Conservation (phyloP, 1,140 invertebrate genomes). For the Homalodisca vitripennis region DNA sequence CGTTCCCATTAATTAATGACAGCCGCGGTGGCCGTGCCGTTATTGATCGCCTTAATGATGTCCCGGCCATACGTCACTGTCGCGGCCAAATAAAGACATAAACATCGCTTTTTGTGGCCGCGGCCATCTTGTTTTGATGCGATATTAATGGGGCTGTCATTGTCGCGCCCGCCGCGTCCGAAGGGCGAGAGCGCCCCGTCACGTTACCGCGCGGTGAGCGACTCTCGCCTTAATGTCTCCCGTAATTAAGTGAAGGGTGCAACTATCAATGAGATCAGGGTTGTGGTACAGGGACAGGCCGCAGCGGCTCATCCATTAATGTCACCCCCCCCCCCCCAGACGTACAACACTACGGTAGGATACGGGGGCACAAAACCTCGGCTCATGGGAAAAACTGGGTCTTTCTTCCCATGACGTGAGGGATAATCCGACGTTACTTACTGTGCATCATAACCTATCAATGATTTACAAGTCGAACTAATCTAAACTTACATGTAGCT, state of each 20-base stretch:
- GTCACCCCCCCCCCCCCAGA: not conserved
- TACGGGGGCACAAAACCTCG: too few species aligned
- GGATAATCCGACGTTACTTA: too few species aligned
- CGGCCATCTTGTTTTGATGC: constrained; percentile 21
- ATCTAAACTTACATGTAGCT: too few species aligned
- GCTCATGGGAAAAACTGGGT: too few species aligned
- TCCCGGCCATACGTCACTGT: constrained; percentile 3
- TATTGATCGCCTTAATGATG: not conserved
- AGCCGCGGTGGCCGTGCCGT: not conserved
- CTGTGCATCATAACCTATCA: too few species aligned
- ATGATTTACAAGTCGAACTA: too few species aligned
- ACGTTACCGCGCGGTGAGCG: constrained; percentile 3
- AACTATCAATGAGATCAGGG: constrained; percentile 18
- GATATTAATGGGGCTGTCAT: constrained; percentile 20
- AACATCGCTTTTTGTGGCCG: constrained; percentile 8
- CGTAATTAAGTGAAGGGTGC: constrained; percentile 25
- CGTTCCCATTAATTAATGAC: not conserved
- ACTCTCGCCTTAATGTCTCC: constrained; percentile 6
- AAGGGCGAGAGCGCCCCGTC: not conserved
- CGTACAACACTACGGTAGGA: too few species aligned
- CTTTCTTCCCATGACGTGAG: too few species aligned
- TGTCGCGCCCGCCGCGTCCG: not conserved
- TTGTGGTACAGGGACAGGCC: not conserved
- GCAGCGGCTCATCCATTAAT: constrained; percentile 22
- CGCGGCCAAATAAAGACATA: constrained; percentile 19